phyloP scores from a whole-genome alignment of 30 jellyfish, hydroid and myxozoan species.

The Pelagia noctiluca region DNA sequence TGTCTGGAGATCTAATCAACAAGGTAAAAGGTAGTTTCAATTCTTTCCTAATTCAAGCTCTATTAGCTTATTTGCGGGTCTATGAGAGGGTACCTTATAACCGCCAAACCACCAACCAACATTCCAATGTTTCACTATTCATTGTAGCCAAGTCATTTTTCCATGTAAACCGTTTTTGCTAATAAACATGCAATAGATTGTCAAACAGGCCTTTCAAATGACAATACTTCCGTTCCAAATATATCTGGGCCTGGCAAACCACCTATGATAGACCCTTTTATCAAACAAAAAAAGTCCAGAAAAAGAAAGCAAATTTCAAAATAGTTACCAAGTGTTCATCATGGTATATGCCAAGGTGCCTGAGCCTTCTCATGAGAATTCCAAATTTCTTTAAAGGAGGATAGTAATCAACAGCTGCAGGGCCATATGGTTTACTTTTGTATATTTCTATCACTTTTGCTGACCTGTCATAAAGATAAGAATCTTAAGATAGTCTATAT shows the following conservation, averaged over 20 bases:
- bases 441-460: slow-evolving; percentile 78
- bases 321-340: slow-evolving; percentile 95
- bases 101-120: not conserved
- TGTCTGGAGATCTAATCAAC: too few relatives aligned
- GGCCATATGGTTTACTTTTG: slow-evolving; percentile 73
- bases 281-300: not conserved
- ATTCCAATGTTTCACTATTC: not conserved
- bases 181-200: not conserved
- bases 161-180: not conserved
- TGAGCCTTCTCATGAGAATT: slow-evolving; percentile 70
- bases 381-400: slow-evolving; percentile 88
- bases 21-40: too few relatives aligned
- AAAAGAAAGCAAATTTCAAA: not conserved
- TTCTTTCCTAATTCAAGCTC: too few relatives aligned
- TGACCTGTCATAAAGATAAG: slow-evolving; percentile 52
- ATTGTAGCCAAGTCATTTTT: not conserved
- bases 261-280: not conserved
- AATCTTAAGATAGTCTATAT: not conserved
- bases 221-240: too few relatives aligned
- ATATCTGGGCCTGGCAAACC: not conserved
- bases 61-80: too few relatives aligned
- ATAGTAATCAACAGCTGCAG: slow-evolving; percentile 51
- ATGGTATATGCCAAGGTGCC: slow-evolving; percentile 90
- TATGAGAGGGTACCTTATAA: not conserved
- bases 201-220: not conserved